Percentiles rank a stretch among this genome's conserved stretches.
Evolutionary conservation across 1,140 invertebrate species (phyloP).

Genomic region (Pseudomyrmex concolor): DNA sequence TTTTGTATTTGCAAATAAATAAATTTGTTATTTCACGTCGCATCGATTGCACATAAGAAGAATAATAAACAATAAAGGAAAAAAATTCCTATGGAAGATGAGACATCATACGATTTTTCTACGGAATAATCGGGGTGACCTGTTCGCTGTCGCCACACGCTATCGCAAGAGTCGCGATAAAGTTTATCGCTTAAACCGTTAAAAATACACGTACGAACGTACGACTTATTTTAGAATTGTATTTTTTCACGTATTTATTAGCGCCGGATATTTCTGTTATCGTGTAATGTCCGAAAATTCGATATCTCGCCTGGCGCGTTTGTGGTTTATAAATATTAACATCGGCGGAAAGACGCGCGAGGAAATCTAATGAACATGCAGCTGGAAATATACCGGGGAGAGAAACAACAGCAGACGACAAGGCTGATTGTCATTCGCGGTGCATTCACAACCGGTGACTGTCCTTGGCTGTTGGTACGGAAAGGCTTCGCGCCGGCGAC

Average conservation of each 20-base stretch:
- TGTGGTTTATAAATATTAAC: constrained; percentile 50
- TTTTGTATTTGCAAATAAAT: not conserved
- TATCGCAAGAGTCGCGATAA: not conserved
- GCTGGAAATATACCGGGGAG: not conserved
- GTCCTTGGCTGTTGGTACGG: constrained; percentile 65
- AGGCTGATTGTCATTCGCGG: constrained; percentile 67
- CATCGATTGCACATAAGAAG: not conserved
- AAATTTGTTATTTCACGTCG: not conserved
- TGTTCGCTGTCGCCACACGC: not conserved
- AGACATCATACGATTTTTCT: not conserved
- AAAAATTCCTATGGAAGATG: not conserved
- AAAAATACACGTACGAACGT: not conserved
- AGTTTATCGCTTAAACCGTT: not conserved
- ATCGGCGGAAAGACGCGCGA: constrained; percentile 31
- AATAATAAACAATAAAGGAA: not conserved
- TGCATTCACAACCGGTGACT: constrained; percentile 64
- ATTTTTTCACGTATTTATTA: constrained; percentile 15
- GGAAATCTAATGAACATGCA: constrained; percentile 50
- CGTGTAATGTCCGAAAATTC: constrained; percentile 16
- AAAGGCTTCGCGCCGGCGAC: constrained; percentile 66
- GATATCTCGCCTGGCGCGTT: constrained; percentile 14
- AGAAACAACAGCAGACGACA: constrained; percentile 41
- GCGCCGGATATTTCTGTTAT: not conserved
- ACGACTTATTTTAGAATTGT: constrained; percentile 1
- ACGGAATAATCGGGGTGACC: not conserved